Base-by-base conservation (phyloP, 2,888 invertebrate species). In the Andrena praecox region DNA sequence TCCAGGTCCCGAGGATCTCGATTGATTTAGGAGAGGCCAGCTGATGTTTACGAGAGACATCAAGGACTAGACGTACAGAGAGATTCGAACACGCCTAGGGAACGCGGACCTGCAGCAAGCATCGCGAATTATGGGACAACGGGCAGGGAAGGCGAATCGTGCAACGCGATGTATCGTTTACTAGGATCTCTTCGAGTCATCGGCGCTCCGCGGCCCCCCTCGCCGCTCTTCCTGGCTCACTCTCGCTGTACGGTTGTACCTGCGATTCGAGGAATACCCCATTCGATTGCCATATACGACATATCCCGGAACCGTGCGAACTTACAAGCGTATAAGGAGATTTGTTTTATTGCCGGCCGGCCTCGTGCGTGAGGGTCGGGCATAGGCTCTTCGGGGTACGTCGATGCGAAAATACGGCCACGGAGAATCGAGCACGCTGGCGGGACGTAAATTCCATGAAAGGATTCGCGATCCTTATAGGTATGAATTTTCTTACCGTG, bases 301-400 rank as follows among this genome's bases (percentile, higher is more conserved):
- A 82, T 42, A 42, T 82, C 72, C 82, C 82, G 82, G 82, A 82
- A 82, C 82, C 72, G 76, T 72, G 76, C 82, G 82, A 82, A 82
- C 82, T 82, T 71, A 63, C 75, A 71, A 75, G 60, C 69, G 82
- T 77, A 77, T 77, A 82, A 82, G 82, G 77, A 52, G 77, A 81
- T 82, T 82, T 73, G 82, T 82, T 82, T 82, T 82, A 82, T 82
- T 70, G 52, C 66, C 12, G 35, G 35, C n/a, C 6, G 20, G 52
- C 29, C 12, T 50, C 52, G 33, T 31, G 75, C 62, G 60, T 8
- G 62, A 80, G 60, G 69, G 64, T 75, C 50, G 64, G 20, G 4
- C 56, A 16, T 52, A 66, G 5, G 60, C 54, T 70, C 60, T 16
- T 29, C 20, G 56, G 54, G 27, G 8, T 24, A 48, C 52, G 54